Base-by-base conservation (phyloP, 2,888 invertebrate genomes). In the Notodonta ziczac region DNA sequence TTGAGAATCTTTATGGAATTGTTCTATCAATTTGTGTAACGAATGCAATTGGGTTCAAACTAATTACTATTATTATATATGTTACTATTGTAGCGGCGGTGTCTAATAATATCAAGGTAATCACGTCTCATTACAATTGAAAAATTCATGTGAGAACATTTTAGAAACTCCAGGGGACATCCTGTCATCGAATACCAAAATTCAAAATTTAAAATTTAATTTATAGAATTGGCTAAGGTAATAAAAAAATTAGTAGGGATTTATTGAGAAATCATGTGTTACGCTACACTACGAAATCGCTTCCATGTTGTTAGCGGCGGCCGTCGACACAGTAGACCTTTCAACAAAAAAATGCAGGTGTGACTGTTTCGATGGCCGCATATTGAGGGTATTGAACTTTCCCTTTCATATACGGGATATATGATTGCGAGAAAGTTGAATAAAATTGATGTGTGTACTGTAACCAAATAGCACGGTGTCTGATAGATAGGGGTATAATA, bases 201-300 rank as follows among this genome's bases (percentile, higher is more conserved):
- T 67, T 80, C 82, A 84, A 88, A 87, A 87, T 82, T 80, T 79
- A 76, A 78, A 74, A 76, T 81, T 81, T 85, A 81, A 85, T 86
- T 88, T 88, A 82, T 85, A 87, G 81, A 78, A 90, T 90, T 90
- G 91, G 90, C 87, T 88, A 88, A 79, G 81, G 82, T 86, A 84
- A 83, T 77, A 76, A 84, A 83, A 84, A 78, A 81, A 77, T 61
- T 72, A 83, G 84, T 89, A 88, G 87, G 78, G 76, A 77, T 84
- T 85, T 83, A 83, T 82, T 80, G 77, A 73, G 53, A 73, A 72
- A 69, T 75, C 72, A 83, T 74, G 82, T 81, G 83, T 87, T 85
- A 84, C 81, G 80, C 77, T 83, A 84, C 84, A 85, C 72, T 80
- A 78, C 78, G 82, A 78, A 76, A 80, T 80, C 82, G 83, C 84